Evolutionary conservation across 2,797 vertebrate genomes (phyloP).

Genomic region (Cossypha dichroa): DNA sequence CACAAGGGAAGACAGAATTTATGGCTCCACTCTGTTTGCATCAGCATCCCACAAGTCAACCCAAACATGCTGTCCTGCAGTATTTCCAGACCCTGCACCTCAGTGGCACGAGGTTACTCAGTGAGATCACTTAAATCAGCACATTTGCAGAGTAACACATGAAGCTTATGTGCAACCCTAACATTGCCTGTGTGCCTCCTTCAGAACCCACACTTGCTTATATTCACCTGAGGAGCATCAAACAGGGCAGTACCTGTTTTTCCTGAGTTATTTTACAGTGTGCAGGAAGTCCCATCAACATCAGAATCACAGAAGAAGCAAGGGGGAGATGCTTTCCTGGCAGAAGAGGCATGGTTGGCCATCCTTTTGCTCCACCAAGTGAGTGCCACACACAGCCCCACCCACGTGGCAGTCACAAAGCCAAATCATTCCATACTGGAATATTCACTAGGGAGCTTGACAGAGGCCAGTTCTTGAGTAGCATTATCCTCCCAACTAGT

Average conservation of each 20-base stretch:
- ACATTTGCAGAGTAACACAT: not conserved
- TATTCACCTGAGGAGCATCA: not conserved
- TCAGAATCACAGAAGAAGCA: not conserved
- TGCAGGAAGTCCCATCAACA: accelerated
- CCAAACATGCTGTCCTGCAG: not conserved
- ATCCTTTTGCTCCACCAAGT: not conserved
- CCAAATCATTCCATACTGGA: not conserved
- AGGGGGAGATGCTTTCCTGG: not conserved
- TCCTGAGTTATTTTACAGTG: accelerated
- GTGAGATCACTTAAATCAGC: not conserved
- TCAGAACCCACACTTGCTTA: not conserved
- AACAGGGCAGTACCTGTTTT: not conserved
- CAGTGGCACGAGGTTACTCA: not conserved
- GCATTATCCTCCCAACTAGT: not conserved
- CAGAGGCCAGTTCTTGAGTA: not conserved
- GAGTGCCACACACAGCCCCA: accelerated
- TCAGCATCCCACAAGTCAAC: not conserved
- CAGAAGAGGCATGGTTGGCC: accelerated
- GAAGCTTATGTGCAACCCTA: not conserved
- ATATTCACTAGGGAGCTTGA: not conserved
- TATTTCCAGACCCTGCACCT: not conserved
- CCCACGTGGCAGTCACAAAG: accelerated
- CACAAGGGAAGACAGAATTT: not conserved
- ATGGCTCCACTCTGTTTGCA: not conserved
- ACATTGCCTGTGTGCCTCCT: not conserved